Conservation (phyloP, 2,113 vertebrate species). For the Todiramphus saurophagus region DNA sequence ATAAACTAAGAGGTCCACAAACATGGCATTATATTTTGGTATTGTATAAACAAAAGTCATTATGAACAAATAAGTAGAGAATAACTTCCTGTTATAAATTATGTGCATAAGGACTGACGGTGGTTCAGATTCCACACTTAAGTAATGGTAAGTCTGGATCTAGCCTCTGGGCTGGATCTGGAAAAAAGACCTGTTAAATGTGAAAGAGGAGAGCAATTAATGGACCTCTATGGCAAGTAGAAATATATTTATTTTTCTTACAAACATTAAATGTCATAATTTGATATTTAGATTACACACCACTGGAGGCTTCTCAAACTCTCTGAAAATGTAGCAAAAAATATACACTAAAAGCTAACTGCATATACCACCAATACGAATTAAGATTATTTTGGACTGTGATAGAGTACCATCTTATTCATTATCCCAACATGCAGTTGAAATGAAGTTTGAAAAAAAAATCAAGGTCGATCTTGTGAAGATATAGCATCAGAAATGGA, state of each 20-base stretch:
- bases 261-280: not conserved
- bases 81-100: not conserved
- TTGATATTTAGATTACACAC: conserved; percentile 14
- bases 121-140: not conserved
- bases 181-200: not conserved
- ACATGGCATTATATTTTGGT: not conserved
- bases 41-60: not conserved
- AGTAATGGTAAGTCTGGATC: not conserved
- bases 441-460: not conserved
- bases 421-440: not conserved
- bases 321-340: not conserved
- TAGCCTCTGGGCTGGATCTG: not conserved
- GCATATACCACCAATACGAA: not conserved
- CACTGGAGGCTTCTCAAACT: not conserved
- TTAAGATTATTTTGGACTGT: not conserved
- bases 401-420: not conserved
- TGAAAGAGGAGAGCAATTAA: not conserved
- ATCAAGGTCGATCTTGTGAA: not conserved
- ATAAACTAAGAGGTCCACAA: not conserved
- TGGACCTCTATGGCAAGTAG: not conserved
- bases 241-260: not conserved
- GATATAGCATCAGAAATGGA: not conserved
- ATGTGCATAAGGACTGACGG: not conserved
- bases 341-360: not conserved
- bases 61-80: not conserved